Evolutionary conservation across 2,888 invertebrate species (phyloP).

Genomic region (Thysanoteuthis rhombus): DNA sequence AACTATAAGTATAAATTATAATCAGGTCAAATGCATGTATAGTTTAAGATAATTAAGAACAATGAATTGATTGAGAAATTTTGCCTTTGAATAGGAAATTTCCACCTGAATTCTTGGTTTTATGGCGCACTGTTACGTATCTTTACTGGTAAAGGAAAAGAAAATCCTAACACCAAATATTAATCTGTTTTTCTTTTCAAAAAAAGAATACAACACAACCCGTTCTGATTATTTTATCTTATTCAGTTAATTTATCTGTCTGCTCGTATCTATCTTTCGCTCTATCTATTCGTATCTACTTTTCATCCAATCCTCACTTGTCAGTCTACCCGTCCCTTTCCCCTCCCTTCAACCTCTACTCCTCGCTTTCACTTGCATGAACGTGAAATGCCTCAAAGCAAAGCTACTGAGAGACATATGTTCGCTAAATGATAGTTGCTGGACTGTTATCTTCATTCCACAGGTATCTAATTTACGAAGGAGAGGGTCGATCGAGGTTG

Average conservation of each 20-base stretch:
- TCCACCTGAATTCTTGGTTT: no score
- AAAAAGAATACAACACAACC: no score
- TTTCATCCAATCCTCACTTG: neutral
- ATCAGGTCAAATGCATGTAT: no score
- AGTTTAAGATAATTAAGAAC: no score
- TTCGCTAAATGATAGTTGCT: neutral
- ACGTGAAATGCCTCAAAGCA: neutral
- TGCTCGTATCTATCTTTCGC: neutral
- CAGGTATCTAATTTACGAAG: conserved; percentile 12
- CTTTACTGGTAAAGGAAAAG: no score
- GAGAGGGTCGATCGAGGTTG: neutral
- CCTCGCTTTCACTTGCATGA: neutral
- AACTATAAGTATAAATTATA: no score
- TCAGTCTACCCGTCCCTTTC: neutral
- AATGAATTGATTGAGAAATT: no score
- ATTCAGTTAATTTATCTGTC: neutral
- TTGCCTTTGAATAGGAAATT: no score
- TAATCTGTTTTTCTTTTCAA: no score
- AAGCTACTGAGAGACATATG: neutral
- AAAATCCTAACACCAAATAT: no score
- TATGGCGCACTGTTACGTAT: no score
- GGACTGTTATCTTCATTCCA: neutral
- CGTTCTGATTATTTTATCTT: neutral
- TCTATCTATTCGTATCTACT: neutral
- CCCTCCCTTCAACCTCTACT: neutral